Evolutionary conservation across 2,113 vertebrate species (phyloP), one percentile per base, ranked within the genome.

Genomic region (Callorhinus ursinus): DNA sequence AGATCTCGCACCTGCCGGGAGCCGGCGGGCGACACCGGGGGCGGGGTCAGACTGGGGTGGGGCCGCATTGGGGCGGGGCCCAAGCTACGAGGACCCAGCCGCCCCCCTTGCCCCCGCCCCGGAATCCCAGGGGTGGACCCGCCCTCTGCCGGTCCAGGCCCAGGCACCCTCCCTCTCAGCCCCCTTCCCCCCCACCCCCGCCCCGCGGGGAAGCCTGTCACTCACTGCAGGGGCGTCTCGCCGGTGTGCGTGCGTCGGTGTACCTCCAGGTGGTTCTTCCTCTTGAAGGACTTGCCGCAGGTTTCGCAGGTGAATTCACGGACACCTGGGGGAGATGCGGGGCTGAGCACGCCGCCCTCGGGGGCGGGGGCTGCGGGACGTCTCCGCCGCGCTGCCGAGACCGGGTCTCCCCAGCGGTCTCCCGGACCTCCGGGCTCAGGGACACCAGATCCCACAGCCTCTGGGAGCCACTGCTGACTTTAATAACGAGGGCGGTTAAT

Each of bases 201-300:
- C 39, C 2, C n/a, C 0, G 1, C 12, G 63, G 1, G 18, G 65
- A 49, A 31, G 55, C 55, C 67, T 1, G 7, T 24, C 82, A 99
- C 99, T 99, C 96, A 99, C 99, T 99, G 99, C 36, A 99, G 98
- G 0, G 99, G 99, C 0, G 99, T 99, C 97, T 99, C 99, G 65
- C 99, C 99, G 0, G 99, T 99, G 99, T 99, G 99, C 0, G 99
- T 99, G 95, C 99, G 98, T 61, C 99, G 96, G 98, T 99, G 99
- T 5, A 99, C 99, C 80, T 99, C 99, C 97, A 99, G 98, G 97
- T 99, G 99, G 98, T 99, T 99, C 97, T 99, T 99, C n/a, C 99
- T 99, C 95, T 99, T 99, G 89, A 99, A 99, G 0, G 99, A 99
- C 53, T 99, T 99, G 8, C 99, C 99, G 0, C 99, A 99, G 0